A percentile compares a stretch with the other conserved stretches of the same genome.
Conservation (phyloP, 2,888 invertebrate genomes). For the Dione juno region DNA sequence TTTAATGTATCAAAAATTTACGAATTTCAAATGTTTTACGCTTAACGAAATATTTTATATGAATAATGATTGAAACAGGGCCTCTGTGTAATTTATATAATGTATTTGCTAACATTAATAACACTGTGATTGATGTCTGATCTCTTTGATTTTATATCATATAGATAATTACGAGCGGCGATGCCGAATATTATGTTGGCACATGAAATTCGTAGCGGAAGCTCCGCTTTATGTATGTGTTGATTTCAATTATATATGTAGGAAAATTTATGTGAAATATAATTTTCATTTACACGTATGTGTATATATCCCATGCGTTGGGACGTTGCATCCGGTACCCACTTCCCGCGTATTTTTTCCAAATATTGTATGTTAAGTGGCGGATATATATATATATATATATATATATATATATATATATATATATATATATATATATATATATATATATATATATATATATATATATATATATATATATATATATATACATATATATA, state of each 20-base stretch:
- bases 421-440: slow-evolving; percentile 6
- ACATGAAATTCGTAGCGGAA: neutral
- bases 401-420: neutral
- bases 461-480: no score
- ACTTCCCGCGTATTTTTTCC: no score
- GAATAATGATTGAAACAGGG: slow-evolving; percentile 29
- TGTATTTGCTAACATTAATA: slow-evolving; percentile 37
- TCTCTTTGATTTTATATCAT: slow-evolving; percentile 33
- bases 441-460: neutral
- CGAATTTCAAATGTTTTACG: slow-evolving; percentile 32
- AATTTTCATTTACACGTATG: no score
- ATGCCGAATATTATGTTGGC: slow-evolving; percentile 13
- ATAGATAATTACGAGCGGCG: slow-evolving; percentile 1
- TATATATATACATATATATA: neutral
- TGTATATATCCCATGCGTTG: no score
- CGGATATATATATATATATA: no score
- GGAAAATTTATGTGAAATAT: no score
- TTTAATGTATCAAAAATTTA: slow-evolving; percentile 25
- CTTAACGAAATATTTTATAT: slow-evolving; percentile 36
- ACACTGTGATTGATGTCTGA: slow-evolving; percentile 29
- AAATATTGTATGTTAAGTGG: no score
- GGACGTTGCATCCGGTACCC: no score
- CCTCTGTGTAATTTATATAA: slow-evolving; percentile 33
- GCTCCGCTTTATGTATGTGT: no score
- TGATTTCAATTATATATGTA: no score